Evolutionary conservation across 2,113 vertebrate genomes (phyloP), one percentile per base, ranked within the genome.

Genomic region (Eublepharis macularius): DNA sequence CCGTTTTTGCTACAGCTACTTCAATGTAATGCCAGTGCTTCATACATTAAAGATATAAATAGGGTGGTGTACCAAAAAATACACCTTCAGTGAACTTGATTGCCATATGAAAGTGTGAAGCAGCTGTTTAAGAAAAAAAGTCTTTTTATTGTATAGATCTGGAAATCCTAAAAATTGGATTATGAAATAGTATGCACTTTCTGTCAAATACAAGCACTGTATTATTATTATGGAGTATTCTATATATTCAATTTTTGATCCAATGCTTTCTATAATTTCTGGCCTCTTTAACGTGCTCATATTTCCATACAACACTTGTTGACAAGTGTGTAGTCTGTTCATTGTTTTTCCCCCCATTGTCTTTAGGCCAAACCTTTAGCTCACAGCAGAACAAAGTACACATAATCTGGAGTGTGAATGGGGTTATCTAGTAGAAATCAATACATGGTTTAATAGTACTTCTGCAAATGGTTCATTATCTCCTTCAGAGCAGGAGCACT

Each of bases 261-360:
- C 70, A 88, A 72, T 45, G 24, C 70, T 92, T 89, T 90, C 86
- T 17, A 82, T 90, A 88, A 95, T 93, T 93, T 92, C 76, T 86
- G 88, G 76, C 78, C 88, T 68, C 91, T 93, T 88, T 87, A 91
- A 89, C 76, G 89, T 86, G 43, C 85, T 80, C 65, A 57, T 89
- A 87, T 80, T 84, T 82, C 90, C 73, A 86, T 82, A 89, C 84
- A 82, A 86, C 80, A 86, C 54, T 86, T 83, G 43, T 82, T 86
- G 89, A 91, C 86, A 89, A 92, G 92, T 90, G n/a, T 88, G 88
- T 77, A 94, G 51, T 82, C 82, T 92, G 83, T 86, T 92, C 82
- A 51, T 51, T 75, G 85, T 45, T 34, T 89, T 91, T 93, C 26
- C 26, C 87, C 14, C 87, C 76, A 81, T 39, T 70, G 81, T 90